Conservation (phyloP, 1,140 invertebrate species). For the Asbolus verrucosus region DNA sequence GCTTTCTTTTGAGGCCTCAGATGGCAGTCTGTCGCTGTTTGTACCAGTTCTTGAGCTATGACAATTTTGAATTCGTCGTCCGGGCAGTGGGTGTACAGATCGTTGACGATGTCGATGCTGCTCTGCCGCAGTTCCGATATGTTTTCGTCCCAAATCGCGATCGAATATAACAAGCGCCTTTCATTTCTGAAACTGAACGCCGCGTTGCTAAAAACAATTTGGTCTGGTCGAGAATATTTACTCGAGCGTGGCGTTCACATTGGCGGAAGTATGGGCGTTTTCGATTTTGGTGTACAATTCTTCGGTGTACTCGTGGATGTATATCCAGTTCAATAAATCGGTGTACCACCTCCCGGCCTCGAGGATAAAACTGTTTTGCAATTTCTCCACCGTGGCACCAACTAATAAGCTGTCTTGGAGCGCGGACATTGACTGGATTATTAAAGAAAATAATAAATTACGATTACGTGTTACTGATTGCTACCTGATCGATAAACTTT, state of each 20-base stretch:
- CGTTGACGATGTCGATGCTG: neutral
- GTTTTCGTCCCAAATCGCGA: constrained; percentile 21
- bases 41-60: constrained; percentile 65
- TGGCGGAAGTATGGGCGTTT: neutral
- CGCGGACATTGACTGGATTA: constrained; percentile 3
- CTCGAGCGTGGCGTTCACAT: constrained; percentile 6
- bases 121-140: constrained; percentile 6
- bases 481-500: constrained; percentile 62
- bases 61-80: constrained; percentile 52
- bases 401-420: neutral
- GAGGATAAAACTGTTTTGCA: constrained; percentile 44
- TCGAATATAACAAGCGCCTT: neutral
- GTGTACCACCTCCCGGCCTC: constrained; percentile 48
- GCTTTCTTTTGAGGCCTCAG: constrained; percentile 66
- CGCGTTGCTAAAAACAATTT: neutral
- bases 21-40: constrained; percentile 75
- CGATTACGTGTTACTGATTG: neutral
- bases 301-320: constrained; percentile 13
- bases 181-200: neutral
- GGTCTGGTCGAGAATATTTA: constrained; percentile 2
- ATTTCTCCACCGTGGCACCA: neutral
- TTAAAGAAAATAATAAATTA: too few relatives aligned
- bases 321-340: constrained; percentile 49
- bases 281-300: constrained; percentile 42
- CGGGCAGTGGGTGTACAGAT: constrained; percentile 45